Percentiles rank a stretch among this genome's conserved stretches.
Evolutionary conservation across 64 coral and sea anemone genomes (phyloP).

Genomic region (Platygyra sinensis): DNA sequence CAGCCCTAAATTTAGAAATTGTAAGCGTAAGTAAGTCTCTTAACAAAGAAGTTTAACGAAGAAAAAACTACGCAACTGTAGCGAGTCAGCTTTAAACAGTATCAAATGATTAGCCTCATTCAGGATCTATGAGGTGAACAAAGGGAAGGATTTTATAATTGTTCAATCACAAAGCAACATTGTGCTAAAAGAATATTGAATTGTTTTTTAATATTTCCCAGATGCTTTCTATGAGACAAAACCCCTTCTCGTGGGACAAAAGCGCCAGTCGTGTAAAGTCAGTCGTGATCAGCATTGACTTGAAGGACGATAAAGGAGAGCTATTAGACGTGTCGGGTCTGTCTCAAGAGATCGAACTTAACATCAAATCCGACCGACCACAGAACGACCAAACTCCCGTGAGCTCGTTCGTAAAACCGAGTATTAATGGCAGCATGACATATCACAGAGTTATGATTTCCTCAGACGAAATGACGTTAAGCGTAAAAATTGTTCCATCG

Average conservation of each 20-base stretch:
- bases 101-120: too few species aligned
- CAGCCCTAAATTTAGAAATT: too few species aligned
- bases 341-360: slow-evolving; percentile 79
- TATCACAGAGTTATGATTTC: slow-evolving; percentile 64
- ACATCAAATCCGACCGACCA: slow-evolving; percentile 37
- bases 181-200: too few species aligned
- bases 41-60: too few species aligned
- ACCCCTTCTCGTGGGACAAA: slow-evolving; percentile 82
- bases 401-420: slow-evolving; percentile 56
- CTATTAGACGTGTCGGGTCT: slow-evolving; percentile 68
- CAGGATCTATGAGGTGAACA: too few species aligned
- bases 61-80: too few species aligned
- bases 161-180: too few species aligned
- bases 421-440: slow-evolving; percentile 59
- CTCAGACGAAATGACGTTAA: slow-evolving; percentile 26
- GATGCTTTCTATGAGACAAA: slow-evolving; percentile 72
- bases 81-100: too few species aligned
- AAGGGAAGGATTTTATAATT: too few species aligned
- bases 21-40: too few species aligned
- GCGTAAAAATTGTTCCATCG: slow-evolving; percentile 51
- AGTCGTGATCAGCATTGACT: slow-evolving; percentile 70
- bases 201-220: background rate
- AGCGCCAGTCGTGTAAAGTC: slow-evolving; percentile 62
- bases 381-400: background rate
- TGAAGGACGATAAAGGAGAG: slow-evolving; percentile 63